Evolutionary conservation across 2,888 invertebrate species (phyloP).

Genomic region (Rhingia campestris): DNA sequence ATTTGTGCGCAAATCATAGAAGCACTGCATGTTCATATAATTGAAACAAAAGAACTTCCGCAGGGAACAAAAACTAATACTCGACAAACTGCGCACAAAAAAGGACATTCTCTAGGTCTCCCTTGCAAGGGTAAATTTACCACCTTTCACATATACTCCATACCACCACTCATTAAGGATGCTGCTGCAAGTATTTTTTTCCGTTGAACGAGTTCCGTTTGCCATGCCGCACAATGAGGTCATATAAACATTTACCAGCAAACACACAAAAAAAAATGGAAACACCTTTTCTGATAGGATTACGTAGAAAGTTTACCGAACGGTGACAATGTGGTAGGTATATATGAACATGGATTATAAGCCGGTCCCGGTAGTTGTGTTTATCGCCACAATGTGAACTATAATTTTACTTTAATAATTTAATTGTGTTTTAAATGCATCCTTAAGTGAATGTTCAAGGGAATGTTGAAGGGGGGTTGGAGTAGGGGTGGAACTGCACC

Average conservation of each 20-base stretch:
- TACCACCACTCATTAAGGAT: slow-evolving; percentile 12
- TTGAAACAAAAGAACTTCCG: slow-evolving; percentile 12
- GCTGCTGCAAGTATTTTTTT: not conserved
- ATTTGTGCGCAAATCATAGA: slow-evolving; percentile 15
- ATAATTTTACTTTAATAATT: too few relatives aligned
- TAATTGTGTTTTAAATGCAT: too few relatives aligned
- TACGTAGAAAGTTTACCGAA: slow-evolving; percentile 15
- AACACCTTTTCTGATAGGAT: slow-evolving; percentile 7
- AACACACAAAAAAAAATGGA: not conserved
- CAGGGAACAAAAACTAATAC: not conserved
- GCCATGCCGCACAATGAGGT: not conserved
- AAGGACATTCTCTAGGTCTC: slow-evolving; percentile 5
- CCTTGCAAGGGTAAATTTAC: not conserved
- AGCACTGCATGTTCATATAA: slow-evolving; percentile 8
- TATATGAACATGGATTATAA: too few relatives aligned
- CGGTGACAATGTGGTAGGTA: slow-evolving; percentile 19
- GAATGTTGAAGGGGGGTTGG: too few relatives aligned
- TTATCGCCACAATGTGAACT: too few relatives aligned
- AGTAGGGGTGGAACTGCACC: too few relatives aligned
- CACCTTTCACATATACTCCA: not conserved
- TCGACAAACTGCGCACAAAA: not conserved
- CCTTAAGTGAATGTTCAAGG: too few relatives aligned
- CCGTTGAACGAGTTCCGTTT: slow-evolving; percentile 14
- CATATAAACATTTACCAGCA: not conserved
- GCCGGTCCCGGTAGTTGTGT: too few relatives aligned